Conservation (phyloP, 2,797 vertebrate species). For the Myripristis jacobus region DNA sequence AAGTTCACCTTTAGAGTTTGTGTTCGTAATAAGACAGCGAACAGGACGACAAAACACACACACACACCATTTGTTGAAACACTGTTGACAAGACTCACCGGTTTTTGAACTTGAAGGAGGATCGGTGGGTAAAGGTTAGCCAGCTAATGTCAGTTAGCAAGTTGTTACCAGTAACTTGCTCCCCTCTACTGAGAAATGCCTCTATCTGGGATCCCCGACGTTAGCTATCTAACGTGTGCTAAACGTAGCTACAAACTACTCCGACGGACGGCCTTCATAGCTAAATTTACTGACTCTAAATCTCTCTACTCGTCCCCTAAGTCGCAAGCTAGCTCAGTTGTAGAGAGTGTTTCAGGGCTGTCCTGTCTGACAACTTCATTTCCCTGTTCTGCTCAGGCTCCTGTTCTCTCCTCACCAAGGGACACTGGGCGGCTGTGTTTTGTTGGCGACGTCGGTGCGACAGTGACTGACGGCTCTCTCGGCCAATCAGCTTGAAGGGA, state of each 20-base stretch:
- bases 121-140: slow-evolving; percentile 71
- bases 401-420: slow-evolving; percentile 63
- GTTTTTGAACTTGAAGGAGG: slow-evolving; percentile 55
- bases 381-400: slow-evolving; percentile 74
- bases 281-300: slow-evolving; percentile 44
- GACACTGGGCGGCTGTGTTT: slow-evolving; percentile 75
- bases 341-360: slow-evolving; percentile 50
- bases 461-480: slow-evolving; percentile 35
- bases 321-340: slow-evolving; percentile 56
- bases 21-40: background rate
- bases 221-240: slow-evolving; percentile 7
- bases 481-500: slow-evolving; percentile 44
- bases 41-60: slow-evolving; percentile 22
- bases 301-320: slow-evolving; percentile 42
- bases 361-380: slow-evolving; percentile 79
- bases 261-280: slow-evolving; percentile 57
- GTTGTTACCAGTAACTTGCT: slow-evolving; percentile 60
- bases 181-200: slow-evolving; percentile 38
- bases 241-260: slow-evolving; percentile 47
- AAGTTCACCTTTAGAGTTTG: background rate
- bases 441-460: slow-evolving; percentile 29
- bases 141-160: slow-evolving; percentile 64
- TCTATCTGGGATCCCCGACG: slow-evolving; percentile 37
- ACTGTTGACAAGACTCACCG: slow-evolving; percentile 68
- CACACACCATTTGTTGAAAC: slow-evolving; percentile 27